Evolutionary conservation across 2,888 invertebrate species (phyloP).

Genomic region (Pterobdella sp.): DNA sequence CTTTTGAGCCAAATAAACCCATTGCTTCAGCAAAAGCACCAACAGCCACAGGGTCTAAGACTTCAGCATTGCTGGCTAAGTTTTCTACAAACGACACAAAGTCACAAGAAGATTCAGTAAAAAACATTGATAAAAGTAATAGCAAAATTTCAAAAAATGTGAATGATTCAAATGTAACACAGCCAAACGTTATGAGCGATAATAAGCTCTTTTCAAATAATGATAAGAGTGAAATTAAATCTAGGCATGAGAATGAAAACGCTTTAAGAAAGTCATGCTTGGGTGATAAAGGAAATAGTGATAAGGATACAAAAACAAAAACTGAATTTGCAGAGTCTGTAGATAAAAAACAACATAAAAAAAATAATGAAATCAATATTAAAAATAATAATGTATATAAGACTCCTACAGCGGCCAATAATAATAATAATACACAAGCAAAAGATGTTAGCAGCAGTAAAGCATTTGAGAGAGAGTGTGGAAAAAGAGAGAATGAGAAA

Average conservation of each 20-base stretch:
- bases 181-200: slow-evolving; percentile 2
- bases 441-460: slow-evolving; percentile 6
- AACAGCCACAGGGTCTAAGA: background rate
- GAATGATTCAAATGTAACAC: background rate
- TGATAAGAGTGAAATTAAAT: slow-evolving; percentile 3
- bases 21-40: background rate
- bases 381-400: background rate
- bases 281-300: background rate
- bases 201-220: background rate
- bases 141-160: background rate
- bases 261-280: background rate
- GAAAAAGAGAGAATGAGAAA: slow-evolving; percentile 1
- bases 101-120: background rate
- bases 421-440: slow-evolving; percentile 4
- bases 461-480: background rate
- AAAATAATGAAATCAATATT: background rate
- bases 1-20: background rate
- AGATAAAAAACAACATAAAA: background rate
- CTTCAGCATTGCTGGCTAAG: background rate
- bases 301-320: background rate
- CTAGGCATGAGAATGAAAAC: background rate
- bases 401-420: slow-evolving; percentile 1
- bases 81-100: background rate
- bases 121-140: slow-evolving; percentile 2
- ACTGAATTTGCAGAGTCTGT: background rate